These are phyloP conservation scores for Drosophila infuscata DNA, from an alignment of 2,888 invertebrate genomes.

Conservation along the genomic window DNA sequence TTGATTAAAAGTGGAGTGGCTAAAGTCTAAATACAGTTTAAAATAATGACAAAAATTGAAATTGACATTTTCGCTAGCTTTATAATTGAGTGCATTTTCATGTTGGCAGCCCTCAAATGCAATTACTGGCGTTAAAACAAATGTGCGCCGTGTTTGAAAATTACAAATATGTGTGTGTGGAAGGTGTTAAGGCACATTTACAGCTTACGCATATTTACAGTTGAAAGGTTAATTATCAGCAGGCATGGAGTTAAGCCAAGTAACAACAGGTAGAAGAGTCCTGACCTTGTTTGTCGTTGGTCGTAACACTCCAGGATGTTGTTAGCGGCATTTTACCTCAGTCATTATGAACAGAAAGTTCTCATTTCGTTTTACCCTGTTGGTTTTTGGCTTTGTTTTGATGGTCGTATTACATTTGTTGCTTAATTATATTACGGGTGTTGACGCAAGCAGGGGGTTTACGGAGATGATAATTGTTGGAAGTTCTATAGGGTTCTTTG, in stretches of 20 bases:
- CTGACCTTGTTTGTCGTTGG: conserved; percentile 42
- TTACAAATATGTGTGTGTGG: conserved; percentile 21
- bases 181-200: conserved; percentile 18
- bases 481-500: conserved; percentile 11
- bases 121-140: conserved; percentile 44
- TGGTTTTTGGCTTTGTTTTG: conserved; percentile 46
- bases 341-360: conserved; percentile 20
- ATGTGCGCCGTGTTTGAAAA: conserved; percentile 37
- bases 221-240: conserved; percentile 69
- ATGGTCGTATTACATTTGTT: conserved; percentile 55
- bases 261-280: conserved; percentile 29
- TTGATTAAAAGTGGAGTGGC: background rate
- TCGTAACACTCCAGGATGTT: conserved; percentile 44
- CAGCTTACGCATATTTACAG: conserved; percentile 41
- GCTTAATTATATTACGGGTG: conserved; percentile 47
- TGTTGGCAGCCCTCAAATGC: conserved; percentile 58
- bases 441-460: conserved; percentile 1
- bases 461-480: conserved; percentile 43
- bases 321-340: conserved; percentile 28
- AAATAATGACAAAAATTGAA: conserved; percentile 6
- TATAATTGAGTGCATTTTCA: conserved; percentile 63
- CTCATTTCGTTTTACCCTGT: conserved; percentile 12
- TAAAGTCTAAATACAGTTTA: too few relatives aligned
- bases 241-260: conserved; percentile 22
- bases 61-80: background rate